Evolutionary conservation across 2,113 vertebrate genomes (phyloP), one percentile per base, ranked within the genome.

Genomic region (Caracal caracal): DNA sequence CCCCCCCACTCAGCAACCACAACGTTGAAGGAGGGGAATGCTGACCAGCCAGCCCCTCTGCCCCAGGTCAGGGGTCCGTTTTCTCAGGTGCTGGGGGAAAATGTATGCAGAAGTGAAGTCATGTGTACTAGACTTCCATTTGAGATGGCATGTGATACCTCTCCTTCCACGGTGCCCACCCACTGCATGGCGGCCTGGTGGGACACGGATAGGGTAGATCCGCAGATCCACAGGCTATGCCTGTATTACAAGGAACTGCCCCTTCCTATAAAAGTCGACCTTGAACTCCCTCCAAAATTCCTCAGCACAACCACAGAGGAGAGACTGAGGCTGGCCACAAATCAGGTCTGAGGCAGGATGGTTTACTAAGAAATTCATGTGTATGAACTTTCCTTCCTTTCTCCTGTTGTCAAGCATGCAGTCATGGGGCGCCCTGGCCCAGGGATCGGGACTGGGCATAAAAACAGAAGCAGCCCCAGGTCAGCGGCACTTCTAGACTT

Each of bases 1-100:
- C 22, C 22, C 76, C 1, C 4, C 68, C n/a, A 61, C 71, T 19
- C 0, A 10, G 19, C 26, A 51, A n/a, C 65, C 0, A 1, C 2
- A 13, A 8, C 4, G 28, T 26, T 43, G 70, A 66, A 92, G 70
- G 9, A 76, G 49, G 4, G 63, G 24, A 8, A 88, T 1, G 6
- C 53, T 4, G 13, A 33, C 1, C 26, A 28, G 75, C 2, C 26
- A 28, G 75, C 22, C 13, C 10, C 26, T 26, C n/a, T 24, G 53
- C 82, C 37, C 40, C 8, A 15, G 12, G 35, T 22, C 20, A 15
- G 11, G 4, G 40, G 11, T 6, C 12, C 5, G 0, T 66, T 80
- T 65, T 68, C 43, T 83, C 88, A 86, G 63, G n/a, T 40, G 19
- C 73, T 26, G 19, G 19, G 59, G 68, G 53, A 26, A 19, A 37